Base-by-base conservation (phyloP, 2,888 invertebrate species). In the Drosophila incognita region DNA sequence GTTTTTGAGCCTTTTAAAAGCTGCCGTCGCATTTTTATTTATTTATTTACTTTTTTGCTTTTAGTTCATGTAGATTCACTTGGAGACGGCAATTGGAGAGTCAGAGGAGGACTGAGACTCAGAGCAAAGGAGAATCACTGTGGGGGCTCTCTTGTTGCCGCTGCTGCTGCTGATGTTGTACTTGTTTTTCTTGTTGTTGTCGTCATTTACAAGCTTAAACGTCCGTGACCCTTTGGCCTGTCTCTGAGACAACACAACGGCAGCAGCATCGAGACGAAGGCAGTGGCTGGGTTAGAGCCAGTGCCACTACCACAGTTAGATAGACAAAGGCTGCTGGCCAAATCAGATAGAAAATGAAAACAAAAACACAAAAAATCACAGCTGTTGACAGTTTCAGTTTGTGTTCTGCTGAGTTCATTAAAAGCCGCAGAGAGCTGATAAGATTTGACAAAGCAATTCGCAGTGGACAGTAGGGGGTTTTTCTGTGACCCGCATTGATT, bases 221-320 rank as follows among this genome's bases (percentile, higher is more conserved):
- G 86, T 87, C 86, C 86, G 60, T 89, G 86, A 87, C 87, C 89
- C 89, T 87, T 81, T 87, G 89, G 87, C 87, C 89, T 72, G 89
- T 65, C 84, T 62, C 76, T 48, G 62, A 40, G 52, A 29, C 40
- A 52, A 48, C n/a, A 60, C 10, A 56, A 59, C 52, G 21, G 21
- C 53, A 35, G 54, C 53, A 33, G 24, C 54, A 36, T 8, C 54
- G 40, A 48, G 65, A 33, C 58, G 48, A 48, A 36, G 36, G 2
- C 66, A 27, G 51, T 56, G 69, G 35, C 57, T 59, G 48, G 58
- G 42, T 27, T 21, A 29, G 24, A 57, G 38, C 2, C 33, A 48
- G 53, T 53, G 33, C 21, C 11, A 56, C 13, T 15, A 2, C 7
- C 27, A 18, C 48, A 64, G 27, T 33, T 24, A 6, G 33, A 18